phyloP scores from a whole-genome alignment of 2,113 vertebrate species.

The Oriolus oriolus region DNA sequence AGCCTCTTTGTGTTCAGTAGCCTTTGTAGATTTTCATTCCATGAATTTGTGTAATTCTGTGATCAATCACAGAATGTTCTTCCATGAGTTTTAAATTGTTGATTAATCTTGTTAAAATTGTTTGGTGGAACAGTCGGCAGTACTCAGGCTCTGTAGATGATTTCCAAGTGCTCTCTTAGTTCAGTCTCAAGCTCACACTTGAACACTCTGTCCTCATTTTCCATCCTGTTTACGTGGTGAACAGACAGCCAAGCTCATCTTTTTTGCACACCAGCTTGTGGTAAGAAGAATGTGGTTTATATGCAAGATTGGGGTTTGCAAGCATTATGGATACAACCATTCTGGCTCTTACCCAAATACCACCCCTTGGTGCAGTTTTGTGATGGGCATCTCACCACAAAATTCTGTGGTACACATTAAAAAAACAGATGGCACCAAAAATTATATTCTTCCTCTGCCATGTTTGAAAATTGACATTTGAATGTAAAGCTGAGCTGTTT shows the following conservation, averaged over 20 bases:
- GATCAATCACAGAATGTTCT: neutral
- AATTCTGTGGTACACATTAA: neutral
- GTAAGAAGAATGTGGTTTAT: neutral
- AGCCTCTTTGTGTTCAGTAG: neutral
- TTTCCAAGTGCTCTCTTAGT: neutral
- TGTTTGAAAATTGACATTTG: neutral
- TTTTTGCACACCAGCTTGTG: neutral
- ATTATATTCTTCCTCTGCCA: neutral
- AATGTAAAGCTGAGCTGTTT: neutral
- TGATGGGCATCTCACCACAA: neutral
- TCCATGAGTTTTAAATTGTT: neutral
- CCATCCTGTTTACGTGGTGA: neutral
- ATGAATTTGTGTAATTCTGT: neutral
- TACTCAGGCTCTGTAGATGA: neutral
- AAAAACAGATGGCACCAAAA: neutral
- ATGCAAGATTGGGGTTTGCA: neutral
- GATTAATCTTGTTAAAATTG: neutral
- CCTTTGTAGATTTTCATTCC: neutral
- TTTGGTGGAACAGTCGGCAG: neutral
- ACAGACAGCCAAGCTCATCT: neutral
- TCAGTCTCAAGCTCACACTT: neutral
- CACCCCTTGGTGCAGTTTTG: neutral
- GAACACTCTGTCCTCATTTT: neutral
- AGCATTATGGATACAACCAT: neutral
- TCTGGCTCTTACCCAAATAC: neutral